A percentile compares a stretch with the other conserved stretches of the same genome.
phyloP scores from a whole-genome alignment of 2,113 vertebrate species.

The Gobiocypris rarus region DNA sequence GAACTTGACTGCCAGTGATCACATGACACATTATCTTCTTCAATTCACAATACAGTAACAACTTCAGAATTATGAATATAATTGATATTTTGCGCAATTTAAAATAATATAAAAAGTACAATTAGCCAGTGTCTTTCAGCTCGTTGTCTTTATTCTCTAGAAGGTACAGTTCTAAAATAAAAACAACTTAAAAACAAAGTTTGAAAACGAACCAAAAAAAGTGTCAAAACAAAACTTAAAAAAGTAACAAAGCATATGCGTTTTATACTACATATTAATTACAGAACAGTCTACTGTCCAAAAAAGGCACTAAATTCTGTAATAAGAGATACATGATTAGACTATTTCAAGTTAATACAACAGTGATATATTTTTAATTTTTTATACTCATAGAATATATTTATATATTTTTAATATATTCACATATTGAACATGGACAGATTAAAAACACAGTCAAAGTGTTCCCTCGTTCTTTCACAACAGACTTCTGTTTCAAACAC shows the following conservation, averaged over 20 bases:
- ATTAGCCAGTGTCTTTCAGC: not conserved
- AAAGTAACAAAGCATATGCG: constrained; percentile 97
- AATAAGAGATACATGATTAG: constrained; percentile 91
- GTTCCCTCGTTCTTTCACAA: constrained; percentile 38
- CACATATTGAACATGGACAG: constrained; percentile 62
- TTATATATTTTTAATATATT: constrained; percentile 62
- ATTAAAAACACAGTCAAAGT: constrained; percentile 51
- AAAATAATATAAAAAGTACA: not conserved
- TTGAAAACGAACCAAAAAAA: constrained; percentile 61
- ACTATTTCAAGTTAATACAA: constrained; percentile 79
- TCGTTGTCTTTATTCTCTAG: constrained; percentile 90
- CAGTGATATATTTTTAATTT: constrained; percentile 61
- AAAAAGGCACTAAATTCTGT: constrained; percentile 99
- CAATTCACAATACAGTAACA: not conserved
- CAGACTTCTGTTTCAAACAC: constrained; percentile 62
- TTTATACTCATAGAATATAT: constrained; percentile 66
- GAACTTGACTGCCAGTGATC: not conserved
- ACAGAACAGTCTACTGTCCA: constrained; percentile 99
- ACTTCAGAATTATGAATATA: not conserved
- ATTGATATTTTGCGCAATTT: not conserved
- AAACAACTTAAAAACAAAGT: constrained; percentile 96
- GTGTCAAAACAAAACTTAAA: constrained; percentile 80
- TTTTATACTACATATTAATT: constrained; percentile 89
- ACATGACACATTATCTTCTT: not conserved
- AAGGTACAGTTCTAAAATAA: constrained; percentile 99